Evolutionary conservation across 2,797 vertebrate genomes (phyloP), one percentile per base, ranked within the genome.

Genomic region (Stomatorhinus walkeri): DNA sequence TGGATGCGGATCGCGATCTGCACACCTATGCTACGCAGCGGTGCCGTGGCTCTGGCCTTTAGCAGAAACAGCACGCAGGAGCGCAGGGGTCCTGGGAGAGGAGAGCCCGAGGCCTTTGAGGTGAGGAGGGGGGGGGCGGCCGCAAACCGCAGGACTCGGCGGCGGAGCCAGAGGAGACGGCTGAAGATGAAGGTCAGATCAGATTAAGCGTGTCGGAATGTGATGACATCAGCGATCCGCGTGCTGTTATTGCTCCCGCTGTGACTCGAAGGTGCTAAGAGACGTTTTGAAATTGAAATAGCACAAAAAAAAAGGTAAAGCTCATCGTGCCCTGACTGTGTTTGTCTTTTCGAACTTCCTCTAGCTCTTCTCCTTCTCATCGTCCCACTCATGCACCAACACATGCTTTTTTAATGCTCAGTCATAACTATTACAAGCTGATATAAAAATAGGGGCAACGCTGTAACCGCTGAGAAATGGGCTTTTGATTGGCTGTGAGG

Each of bases 191-290:
- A 97, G 97, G 97, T 98, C 97, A 97, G 94, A 97, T 97, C 96
- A 96, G 96, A 97, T 97, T 96, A 96, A 97, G 96, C 98, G 98
- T 98, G 97, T 98, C 97, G 97, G 97, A 97, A 98, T 96, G 96
- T 97, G 96, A 97, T 98, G 97, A 98, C 97, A 98, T 97, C 96
- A 96, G 97, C 97, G 98, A 97, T 98, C 97, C 98, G 97, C 97
- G 97, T 97, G 96, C 95, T 96, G 96, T 97, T 98, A 97, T 97
- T 98, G 97, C 96, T 96, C 95, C 96, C 24, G 85, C 85, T 86
- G 49, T 96, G 95, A 96, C 97, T 98, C 94, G 96, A 97, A 97
- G 96, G 97, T 97, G 96, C 96, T 95, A 97, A 91, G 91, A 92
- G 90, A 92, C 92, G 90, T 76, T 72, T 28, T 68, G 22, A 59